A percentile compares a stretch with the other conserved stretches of the same genome.
Evolutionary conservation across 2,888 invertebrate genomes (phyloP).

Genomic region (Zygaena filipendulae): DNA sequence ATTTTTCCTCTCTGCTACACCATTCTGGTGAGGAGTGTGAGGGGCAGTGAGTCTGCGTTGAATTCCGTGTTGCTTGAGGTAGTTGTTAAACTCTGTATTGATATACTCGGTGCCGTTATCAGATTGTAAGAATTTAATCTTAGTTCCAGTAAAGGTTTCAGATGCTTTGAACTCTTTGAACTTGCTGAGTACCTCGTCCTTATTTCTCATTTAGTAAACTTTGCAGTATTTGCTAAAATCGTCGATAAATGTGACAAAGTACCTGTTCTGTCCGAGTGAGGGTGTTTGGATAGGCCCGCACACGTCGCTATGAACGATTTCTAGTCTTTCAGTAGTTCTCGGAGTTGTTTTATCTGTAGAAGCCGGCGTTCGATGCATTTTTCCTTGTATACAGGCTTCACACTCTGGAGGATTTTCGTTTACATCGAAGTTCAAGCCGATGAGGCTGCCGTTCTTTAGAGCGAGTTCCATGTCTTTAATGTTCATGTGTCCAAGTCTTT

Average conservation of each 20-base stretch:
- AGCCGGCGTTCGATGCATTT: slow-evolving; percentile 1
- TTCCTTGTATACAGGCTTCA: slow-evolving; percentile 6
- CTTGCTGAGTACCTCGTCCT: slow-evolving; percentile 6
- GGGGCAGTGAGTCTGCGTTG: slow-evolving; percentile 1
- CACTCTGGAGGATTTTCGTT: not conserved
- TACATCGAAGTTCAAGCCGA: not conserved
- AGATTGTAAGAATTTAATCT: slow-evolving; percentile 3
- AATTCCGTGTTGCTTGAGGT: slow-evolving; percentile 3
- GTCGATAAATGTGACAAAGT: slow-evolving; percentile 1
- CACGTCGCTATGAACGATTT: slow-evolving; percentile 7
- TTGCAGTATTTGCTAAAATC: not conserved
- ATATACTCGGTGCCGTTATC: slow-evolving; percentile 6
- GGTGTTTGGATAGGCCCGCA: slow-evolving; percentile 5
- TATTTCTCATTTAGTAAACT: slow-evolving; percentile 4
- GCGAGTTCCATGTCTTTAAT: not conserved
- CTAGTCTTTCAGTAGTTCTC: slow-evolving; percentile 2
- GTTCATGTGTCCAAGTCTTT: not conserved
- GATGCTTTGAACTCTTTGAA: slow-evolving; percentile 9
- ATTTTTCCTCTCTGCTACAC: slow-evolving; percentile 6
- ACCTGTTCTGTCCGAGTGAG: not conserved
- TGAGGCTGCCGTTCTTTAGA: not conserved
- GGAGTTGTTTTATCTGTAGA: not conserved
- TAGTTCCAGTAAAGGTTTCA: slow-evolving; percentile 3
- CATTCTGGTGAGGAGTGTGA: slow-evolving; percentile 6
- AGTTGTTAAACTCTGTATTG: slow-evolving; percentile 5